Evolutionary conservation across 2,888 invertebrate genomes (phyloP).

Genomic region (Colletes collaris): DNA sequence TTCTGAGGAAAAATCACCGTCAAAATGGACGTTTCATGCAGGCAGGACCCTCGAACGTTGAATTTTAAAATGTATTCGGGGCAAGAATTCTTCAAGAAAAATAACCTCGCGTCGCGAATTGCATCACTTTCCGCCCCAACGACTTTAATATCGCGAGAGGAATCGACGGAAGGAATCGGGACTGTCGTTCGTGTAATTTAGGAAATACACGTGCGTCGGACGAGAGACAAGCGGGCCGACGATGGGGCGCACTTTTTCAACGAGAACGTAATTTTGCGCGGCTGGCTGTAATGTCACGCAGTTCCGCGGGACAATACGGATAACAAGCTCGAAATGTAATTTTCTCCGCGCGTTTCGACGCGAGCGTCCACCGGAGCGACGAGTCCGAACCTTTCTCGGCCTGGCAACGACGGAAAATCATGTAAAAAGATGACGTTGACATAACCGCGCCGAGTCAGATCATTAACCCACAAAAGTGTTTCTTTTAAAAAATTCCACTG

Average conservation of each 20-base stretch:
- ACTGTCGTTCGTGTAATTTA: constrained; percentile 21
- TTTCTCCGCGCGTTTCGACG: constrained; percentile 26
- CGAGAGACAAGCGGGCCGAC: constrained; percentile 16
- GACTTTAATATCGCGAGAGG: constrained; percentile 4
- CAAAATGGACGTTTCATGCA: no score
- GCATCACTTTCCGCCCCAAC: constrained; percentile 8
- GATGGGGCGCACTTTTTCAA: constrained; percentile 39
- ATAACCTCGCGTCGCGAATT: constrained; percentile 13
- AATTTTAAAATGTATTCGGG: no score
- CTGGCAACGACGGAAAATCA: no score
- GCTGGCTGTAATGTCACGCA: constrained; percentile 28
- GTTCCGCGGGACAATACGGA: constrained; percentile 31
- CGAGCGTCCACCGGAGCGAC: not conserved
- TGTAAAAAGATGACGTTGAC: no score
- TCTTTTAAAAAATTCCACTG: no score
- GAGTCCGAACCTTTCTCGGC: no score
- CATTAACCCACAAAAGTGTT: no score
- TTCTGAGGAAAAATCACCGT: no score
- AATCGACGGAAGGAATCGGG: constrained; percentile 14
- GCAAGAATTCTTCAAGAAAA: not conserved
- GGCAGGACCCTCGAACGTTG: no score
- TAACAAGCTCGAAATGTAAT: constrained; percentile 42
- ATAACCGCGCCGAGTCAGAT: no score
- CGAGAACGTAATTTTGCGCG: constrained; percentile 27
- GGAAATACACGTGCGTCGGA: constrained; percentile 12